These are phyloP conservation scores for Microcebus ravelobensis DNA, from an alignment of 2,113 vertebrate species.

Conservation along the genomic window DNA sequence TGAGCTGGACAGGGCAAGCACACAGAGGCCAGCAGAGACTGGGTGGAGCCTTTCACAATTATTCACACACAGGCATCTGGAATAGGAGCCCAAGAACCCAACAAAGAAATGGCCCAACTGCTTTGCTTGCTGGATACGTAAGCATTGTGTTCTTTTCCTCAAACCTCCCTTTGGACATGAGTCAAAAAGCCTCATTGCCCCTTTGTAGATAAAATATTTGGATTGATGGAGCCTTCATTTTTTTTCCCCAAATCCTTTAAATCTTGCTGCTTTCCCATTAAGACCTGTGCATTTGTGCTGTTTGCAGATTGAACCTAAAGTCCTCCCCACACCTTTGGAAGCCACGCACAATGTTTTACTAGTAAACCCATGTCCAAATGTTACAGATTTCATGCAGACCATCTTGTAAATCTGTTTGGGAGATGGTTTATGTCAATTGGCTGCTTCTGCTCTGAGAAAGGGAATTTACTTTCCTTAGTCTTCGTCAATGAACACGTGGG, in stretches of 20 bases:
- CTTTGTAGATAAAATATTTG: not conserved
- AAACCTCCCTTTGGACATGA: not conserved
- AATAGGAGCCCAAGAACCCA: not conserved
- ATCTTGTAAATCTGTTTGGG: conserved; percentile 8
- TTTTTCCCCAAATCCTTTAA: not conserved
- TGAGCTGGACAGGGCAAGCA: not conserved
- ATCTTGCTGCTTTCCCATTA: not conserved
- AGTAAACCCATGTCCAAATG: not conserved
- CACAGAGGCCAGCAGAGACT: not conserved
- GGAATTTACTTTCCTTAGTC: conserved; percentile 18
- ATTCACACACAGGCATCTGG: not conserved
- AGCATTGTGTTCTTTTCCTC: not conserved
- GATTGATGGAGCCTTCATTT: not conserved
- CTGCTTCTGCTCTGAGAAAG: conserved; percentile 2
- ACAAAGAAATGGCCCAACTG: not conserved
- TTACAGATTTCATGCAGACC: not conserved
- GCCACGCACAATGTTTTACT: not conserved
- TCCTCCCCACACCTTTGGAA: not conserved
- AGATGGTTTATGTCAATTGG: not conserved
- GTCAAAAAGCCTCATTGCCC: not conserved
- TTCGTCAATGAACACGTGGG: not conserved
- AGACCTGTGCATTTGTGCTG: not conserved
- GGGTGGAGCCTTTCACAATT: not conserved
- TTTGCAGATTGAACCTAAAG: not conserved
- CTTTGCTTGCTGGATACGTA: not conserved